Evolutionary conservation across 1,140 invertebrate species (phyloP).

Genomic region (Philaenus spumarius): DNA sequence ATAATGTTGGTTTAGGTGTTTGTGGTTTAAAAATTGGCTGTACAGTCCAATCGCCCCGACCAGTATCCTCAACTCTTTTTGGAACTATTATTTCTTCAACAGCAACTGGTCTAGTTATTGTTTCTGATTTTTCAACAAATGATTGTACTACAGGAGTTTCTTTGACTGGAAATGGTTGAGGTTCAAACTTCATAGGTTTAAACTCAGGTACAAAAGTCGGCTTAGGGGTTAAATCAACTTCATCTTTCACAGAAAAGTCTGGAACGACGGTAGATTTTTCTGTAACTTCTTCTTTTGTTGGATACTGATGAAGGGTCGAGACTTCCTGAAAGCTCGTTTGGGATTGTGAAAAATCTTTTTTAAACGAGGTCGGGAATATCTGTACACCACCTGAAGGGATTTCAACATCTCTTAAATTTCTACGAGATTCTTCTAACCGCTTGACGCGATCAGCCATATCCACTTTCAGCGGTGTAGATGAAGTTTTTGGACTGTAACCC

Average conservation of each 20-base stretch:
- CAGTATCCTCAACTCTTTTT: constrained; percentile 18
- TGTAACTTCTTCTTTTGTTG: too few relatives aligned
- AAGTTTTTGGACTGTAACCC: constrained; percentile 50
- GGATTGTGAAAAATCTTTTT: constrained; percentile 32
- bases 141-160: too few relatives aligned
- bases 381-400: constrained; percentile 56
- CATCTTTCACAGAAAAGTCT: neutral
- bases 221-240: neutral
- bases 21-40: neutral
- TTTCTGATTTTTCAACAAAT: neutral
- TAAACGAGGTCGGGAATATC: constrained; percentile 45
- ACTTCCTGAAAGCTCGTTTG: neutral
- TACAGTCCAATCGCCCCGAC: constrained; percentile 5
- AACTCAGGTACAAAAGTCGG: too few relatives aligned
- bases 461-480: constrained; percentile 39
- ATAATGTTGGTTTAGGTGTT: too few relatives aligned
- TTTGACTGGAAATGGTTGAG: neutral
- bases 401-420: constrained; percentile 47
- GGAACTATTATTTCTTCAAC: constrained; percentile 21
- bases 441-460: constrained; percentile 54
- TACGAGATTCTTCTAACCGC: constrained; percentile 54
- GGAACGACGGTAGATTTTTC: neutral
- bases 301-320: too few relatives aligned
- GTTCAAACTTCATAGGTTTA: too few relatives aligned
- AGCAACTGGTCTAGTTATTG: constrained; percentile 19